These are phyloP conservation scores for Heliconius hortense DNA, from an alignment of 2,888 invertebrate species.

Conservation along the genomic window DNA sequence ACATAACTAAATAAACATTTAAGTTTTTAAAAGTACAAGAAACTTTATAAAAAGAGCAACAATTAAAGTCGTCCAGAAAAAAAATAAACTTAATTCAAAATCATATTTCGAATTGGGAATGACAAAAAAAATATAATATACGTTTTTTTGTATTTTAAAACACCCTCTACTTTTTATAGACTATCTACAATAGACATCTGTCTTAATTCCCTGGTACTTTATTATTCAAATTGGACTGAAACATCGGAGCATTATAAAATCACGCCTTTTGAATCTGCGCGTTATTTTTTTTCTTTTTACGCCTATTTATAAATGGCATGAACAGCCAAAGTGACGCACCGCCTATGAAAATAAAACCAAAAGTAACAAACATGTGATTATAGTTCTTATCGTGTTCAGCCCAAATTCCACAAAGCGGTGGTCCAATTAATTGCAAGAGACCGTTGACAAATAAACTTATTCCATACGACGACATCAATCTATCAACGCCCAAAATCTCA, in stretches of 20 bases:
- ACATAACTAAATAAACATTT: too few species aligned
- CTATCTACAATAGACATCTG: neutral
- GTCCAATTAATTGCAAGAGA: constrained; percentile 89
- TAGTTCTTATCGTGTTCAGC: constrained; percentile 84
- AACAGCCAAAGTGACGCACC: constrained; percentile 89
- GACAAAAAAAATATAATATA: neutral
- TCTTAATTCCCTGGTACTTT: neutral
- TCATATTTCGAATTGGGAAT: too few species aligned
- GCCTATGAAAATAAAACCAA: constrained; percentile 87
- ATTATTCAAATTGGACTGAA: neutral
- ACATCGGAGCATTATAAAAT: neutral
- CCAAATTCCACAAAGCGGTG: constrained; percentile 90
- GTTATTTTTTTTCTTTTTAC: constrained; percentile 53
- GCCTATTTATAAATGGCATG: constrained; percentile 86
- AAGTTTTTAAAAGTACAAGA: too few species aligned
- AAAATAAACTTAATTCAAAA: too few species aligned
- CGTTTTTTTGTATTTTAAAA: neutral
- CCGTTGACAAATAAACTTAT: constrained; percentile 94
- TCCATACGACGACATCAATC: constrained; percentile 91
- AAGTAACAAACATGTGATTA: constrained; percentile 86
- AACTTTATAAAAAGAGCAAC: neutral
- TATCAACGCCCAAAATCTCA: constrained; percentile 91
- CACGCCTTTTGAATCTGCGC: constrained; percentile 36
- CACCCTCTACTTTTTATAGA: too few species aligned
- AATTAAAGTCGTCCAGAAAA: neutral